Evolutionary conservation across 2,797 vertebrate genomes (phyloP), one percentile per base, ranked within the genome.

Genomic region (Fistularia tabacaria): DNA sequence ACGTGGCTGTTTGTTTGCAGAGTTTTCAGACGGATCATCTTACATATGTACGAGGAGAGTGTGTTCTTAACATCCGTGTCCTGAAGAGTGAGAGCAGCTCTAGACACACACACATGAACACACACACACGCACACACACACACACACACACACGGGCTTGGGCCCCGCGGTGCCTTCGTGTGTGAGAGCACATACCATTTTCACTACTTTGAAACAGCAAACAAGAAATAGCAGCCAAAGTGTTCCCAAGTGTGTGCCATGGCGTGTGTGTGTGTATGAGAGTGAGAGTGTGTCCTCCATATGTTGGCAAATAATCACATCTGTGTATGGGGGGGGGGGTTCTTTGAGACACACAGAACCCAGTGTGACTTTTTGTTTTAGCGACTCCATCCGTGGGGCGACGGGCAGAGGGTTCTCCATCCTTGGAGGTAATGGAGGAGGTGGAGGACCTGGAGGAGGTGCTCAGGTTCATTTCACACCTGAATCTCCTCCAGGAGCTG

Each of bases 11-110:
- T 74, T 77, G 68, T 73, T 61, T 63, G 60, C 41, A 41, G 46
- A 68, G 53, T 42, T 67, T 68, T 64, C 62, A 69, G 46, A 66
- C 66, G 48, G 65, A 79, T 83, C 72, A 57, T 71, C 64, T 86
- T 83, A 83, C 81, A 77, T 76, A 75, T 75, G 64, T 76, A 80
- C 76, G 66, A 76, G 67, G 59, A 51, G 49, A 46, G 47, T 71
- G 72, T 79, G 77, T 82, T 59, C 67, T 70, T 38, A 55, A 57
- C 40, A 46, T 58, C 56, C 51, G 72, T 79, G 65, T 78, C 71
- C 73, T 67, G 25, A 62, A 65, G 25, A 25, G 25, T 25, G 25
- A 25, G 25, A 25, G 25, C 25, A 25, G 25, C 25, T 25, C 25
- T 5, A 25, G 25, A 25, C 25, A 25, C 25, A 25, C 25, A 25